Percentiles rank a stretch among this genome's conserved stretches.
Evolutionary conservation across 2,888 invertebrate species (phyloP).

Genomic region (Reticulitermes lucifugus): DNA sequence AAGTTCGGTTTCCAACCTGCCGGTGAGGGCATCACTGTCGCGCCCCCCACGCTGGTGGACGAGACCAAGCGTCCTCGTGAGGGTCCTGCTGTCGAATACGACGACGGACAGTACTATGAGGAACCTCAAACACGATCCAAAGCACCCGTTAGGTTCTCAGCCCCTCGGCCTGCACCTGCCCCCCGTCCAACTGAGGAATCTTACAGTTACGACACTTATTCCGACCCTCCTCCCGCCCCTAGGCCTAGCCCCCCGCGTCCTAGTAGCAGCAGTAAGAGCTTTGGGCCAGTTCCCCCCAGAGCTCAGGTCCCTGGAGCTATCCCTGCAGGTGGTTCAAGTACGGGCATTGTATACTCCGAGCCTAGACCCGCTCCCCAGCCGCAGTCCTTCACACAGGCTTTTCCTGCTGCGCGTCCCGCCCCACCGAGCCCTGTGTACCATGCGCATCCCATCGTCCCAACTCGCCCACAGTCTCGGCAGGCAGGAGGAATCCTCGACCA

Average conservation of each 20-base stretch:
- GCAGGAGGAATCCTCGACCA: constrained; percentile 77
- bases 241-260: constrained; percentile 53
- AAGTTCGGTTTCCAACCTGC: constrained; percentile 89
- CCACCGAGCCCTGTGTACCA: constrained; percentile 42
- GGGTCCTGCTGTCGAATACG: constrained; percentile 51
- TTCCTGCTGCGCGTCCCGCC: constrained; percentile 54
- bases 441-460: constrained; percentile 52
- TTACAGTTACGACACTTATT: constrained; percentile 56
- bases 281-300: constrained; percentile 56
- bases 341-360: constrained; percentile 53
- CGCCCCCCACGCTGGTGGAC: constrained; percentile 65
- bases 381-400: constrained; percentile 53
- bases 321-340: constrained; percentile 58
- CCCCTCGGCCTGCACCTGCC: constrained; percentile 50
- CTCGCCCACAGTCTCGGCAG: constrained; percentile 56
- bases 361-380: constrained; percentile 55
- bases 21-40: constrained; percentile 87
- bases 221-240: constrained; percentile 48
- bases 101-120: constrained; percentile 56
- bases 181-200: constrained; percentile 57
- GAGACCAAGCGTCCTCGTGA: constrained; percentile 58
- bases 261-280: constrained; percentile 59
- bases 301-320: constrained; percentile 55
- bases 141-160: constrained; percentile 36
- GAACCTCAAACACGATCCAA: constrained; percentile 49